Evolutionary conservation across 2,113 vertebrate genomes (phyloP).

Genomic region (Taurulus bubalis): DNA sequence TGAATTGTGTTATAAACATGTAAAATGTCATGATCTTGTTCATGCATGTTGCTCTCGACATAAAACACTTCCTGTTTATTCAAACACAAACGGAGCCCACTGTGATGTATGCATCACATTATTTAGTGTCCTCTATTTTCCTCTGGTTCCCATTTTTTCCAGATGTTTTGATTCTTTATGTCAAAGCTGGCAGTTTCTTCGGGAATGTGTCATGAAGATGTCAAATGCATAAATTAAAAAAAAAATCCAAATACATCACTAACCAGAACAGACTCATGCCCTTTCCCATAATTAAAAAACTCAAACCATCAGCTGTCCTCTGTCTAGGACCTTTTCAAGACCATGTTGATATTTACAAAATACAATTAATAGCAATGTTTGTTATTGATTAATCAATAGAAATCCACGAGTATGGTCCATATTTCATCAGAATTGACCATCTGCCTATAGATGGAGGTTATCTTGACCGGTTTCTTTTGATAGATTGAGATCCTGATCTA

Average conservation of each 20-base stretch:
- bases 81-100: no score
- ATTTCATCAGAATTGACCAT: constrained; percentile 49
- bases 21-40: background rate
- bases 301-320: background rate
- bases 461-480: constrained; percentile 51
- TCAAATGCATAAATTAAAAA: no score
- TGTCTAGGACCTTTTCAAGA: constrained; percentile 2
- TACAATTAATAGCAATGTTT: constrained; percentile 33
- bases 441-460: constrained; percentile 19
- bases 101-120: background rate
- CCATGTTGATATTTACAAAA: constrained; percentile 42
- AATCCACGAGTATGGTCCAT: background rate
- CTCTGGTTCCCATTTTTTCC: constrained; percentile 32
- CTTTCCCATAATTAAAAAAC: background rate
- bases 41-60: constrained; percentile 37
- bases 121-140: constrained; percentile 4
- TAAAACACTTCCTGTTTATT: no score
- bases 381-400: constrained; percentile 46
- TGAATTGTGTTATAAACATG: no score
- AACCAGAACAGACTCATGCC: background rate
- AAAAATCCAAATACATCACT: background rate
- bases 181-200: constrained; percentile 46
- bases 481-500: constrained; percentile 74
- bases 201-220: background rate
- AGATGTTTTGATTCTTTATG: constrained; percentile 22